Evolutionary conservation across 1,140 invertebrate genomes (phyloP), one percentile per base, ranked within the genome.

Genomic region (Globodera rostochiensis): DNA sequence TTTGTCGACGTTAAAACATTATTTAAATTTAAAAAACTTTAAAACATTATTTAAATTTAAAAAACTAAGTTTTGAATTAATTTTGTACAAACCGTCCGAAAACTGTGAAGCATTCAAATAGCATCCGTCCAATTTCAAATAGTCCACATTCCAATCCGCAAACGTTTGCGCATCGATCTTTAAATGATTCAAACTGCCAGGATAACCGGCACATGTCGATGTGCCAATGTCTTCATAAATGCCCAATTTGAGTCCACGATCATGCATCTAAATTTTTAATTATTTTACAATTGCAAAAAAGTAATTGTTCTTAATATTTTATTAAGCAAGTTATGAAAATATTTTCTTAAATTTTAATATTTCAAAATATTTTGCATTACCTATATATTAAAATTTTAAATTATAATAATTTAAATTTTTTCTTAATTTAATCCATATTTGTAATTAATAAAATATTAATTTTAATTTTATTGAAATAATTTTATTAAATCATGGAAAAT

Each of bases 151-250:
- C 97, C 97, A 98, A 2, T 94, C 93, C n/a, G 95, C 95, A 92
- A 98, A 98, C 3, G 94, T 95, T 47, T 94, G 91, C 0, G 96
- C 95, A 91, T 98, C 96, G 85, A 91, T 92, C 87, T 95, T 92
- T 86, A 97, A 92, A 91, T 95, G 93, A 4, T 94, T 95, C 69
- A 96, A 92, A 82, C 95, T 94, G 64, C 96, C 97, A 19, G 96
- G 96, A 91, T 96, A 98, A 8, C 96, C 96, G n/a, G 85, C 92
- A 89, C 97, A 98, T 0, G 97, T 98, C 87, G 94, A 94, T 84
- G 94, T 96, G 4, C 97, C 97, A 91, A 94, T 97, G 90, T 98
- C 96, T 90, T 97, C 95, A 90, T 98, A 98, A 81, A 98, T 97
- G 25, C 96, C 97, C 88, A 98, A 95, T 90, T 97, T 98, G 3